phyloP scores from a whole-genome alignment of 2,113 vertebrate genomes.

The Taurulus bubalis region DNA sequence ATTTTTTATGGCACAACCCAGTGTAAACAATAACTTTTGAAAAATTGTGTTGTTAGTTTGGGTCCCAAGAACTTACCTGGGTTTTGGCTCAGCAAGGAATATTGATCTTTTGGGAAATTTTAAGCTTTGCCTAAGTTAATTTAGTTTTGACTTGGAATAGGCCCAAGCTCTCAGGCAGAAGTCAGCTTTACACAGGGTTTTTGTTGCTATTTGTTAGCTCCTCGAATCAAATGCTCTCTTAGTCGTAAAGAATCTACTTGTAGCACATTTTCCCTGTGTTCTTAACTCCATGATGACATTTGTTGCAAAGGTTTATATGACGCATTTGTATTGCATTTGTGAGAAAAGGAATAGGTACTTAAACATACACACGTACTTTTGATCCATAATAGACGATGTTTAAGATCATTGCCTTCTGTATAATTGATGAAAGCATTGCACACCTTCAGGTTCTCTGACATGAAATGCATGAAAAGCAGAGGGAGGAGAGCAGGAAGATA shows the following conservation, averaged over 20 bases:
- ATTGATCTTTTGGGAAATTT: not conserved
- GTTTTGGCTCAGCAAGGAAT: not conserved
- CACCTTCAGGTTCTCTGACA: constrained; percentile 19
- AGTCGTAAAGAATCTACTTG: not conserved
- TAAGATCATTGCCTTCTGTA: not conserved
- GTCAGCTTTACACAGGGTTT: not conserved
- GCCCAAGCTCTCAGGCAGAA: not conserved
- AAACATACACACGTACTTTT: not conserved
- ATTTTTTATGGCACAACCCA: not conserved
- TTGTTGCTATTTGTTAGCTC: not conserved
- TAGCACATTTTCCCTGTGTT: not conserved
- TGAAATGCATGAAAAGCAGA: constrained; percentile 21
- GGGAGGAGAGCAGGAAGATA: constrained; percentile 19
- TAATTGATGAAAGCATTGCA: constrained; percentile 10
- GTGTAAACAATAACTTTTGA: not conserved
- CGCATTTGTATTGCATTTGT: not conserved
- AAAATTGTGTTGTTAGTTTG: not conserved
- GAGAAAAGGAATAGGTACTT: not conserved
- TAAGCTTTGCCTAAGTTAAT: not conserved
- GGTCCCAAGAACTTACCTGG: not conserved
- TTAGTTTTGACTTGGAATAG: not conserved
- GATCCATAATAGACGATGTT: not conserved
- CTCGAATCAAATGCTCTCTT: not conserved
- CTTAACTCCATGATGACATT: not conserved
- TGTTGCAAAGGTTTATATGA: not conserved